phyloP scores from a whole-genome alignment of 2,888 invertebrate genomes.

The Sturmia bella region DNA sequence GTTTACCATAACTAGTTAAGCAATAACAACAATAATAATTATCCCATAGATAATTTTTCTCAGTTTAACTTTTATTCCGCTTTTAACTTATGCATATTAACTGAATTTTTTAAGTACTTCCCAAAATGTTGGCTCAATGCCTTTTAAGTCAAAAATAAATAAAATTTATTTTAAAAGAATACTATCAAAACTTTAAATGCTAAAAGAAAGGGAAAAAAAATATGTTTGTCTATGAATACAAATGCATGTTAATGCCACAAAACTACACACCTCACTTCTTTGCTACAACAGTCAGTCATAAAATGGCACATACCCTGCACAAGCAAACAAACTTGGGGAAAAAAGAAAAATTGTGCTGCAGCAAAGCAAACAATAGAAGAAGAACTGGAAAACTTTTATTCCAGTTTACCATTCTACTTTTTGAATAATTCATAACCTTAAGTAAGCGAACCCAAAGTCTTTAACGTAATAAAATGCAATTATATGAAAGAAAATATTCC shows the following conservation, averaged over 20 bases:
- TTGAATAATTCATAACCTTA: slow-evolving; percentile 69
- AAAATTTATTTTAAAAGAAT: slow-evolving; percentile 15
- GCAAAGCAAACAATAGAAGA: background rate
- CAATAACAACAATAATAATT: too few species aligned
- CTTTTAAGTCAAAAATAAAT: slow-evolving; percentile 1
- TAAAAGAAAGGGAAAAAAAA: slow-evolving; percentile 16
- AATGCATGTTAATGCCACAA: slow-evolving; percentile 33
- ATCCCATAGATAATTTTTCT: background rate
- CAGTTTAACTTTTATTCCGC: background rate
- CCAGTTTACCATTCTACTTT: slow-evolving; percentile 61
- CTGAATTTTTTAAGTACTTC: background rate
- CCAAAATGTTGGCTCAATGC: background rate
- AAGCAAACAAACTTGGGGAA: background rate
- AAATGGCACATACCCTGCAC: slow-evolving; percentile 13
- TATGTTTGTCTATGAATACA: slow-evolving; percentile 30
- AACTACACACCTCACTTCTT: background rate
- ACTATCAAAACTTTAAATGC: background rate
- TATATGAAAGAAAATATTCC: slow-evolving; percentile 55
- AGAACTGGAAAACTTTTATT: slow-evolving; percentile 13
- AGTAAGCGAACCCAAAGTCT: slow-evolving; percentile 62
- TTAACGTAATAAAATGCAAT: slow-evolving; percentile 68
- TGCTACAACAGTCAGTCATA: slow-evolving; percentile 32
- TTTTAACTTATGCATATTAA: background rate
- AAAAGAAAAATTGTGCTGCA: background rate
- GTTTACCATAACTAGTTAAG: too few species aligned